Percentiles rank a stretch among this genome's conserved stretches.
Evolutionary conservation across 2,113 vertebrate genomes (phyloP).

Genomic region (Chionis minor): DNA sequence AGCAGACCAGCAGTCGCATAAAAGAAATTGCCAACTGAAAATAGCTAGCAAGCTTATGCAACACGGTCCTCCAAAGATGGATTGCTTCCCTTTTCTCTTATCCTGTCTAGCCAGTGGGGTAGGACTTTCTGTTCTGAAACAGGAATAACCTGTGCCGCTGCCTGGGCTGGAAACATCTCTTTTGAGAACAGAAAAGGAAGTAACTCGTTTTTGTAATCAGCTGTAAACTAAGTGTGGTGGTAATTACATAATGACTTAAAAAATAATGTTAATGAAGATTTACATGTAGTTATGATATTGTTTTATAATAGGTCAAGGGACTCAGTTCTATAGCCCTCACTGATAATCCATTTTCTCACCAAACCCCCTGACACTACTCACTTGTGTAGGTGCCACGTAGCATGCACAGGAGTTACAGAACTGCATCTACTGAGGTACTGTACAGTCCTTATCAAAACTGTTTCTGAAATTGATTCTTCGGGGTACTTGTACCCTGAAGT

Average conservation of each 20-base stretch:
- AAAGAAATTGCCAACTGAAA: neutral
- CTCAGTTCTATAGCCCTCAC: neutral
- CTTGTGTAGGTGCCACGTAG: fast-evolving
- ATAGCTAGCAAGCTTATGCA: neutral
- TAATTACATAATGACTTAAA: neutral
- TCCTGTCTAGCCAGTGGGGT: neutral
- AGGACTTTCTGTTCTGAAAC: neutral
- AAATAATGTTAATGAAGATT: neutral
- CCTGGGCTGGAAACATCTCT: neutral
- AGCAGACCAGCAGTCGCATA: neutral
- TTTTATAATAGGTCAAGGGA: neutral
- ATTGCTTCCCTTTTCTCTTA: neutral
- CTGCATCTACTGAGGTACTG: neutral
- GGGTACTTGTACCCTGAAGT: neutral
- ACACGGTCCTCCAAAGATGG: neutral
- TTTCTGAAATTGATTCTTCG: neutral
- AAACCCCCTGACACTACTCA: neutral
- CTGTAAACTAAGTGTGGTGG: neutral
- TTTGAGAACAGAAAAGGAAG: neutral
- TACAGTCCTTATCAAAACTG: neutral
- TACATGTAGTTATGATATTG: neutral
- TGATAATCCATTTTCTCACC: neutral
- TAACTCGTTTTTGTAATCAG: neutral
- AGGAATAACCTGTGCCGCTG: neutral
- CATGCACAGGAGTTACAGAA: neutral